Conservation (phyloP, 64 coral and sea anemone species). For the Hydrozoanthus tunicans region DNA sequence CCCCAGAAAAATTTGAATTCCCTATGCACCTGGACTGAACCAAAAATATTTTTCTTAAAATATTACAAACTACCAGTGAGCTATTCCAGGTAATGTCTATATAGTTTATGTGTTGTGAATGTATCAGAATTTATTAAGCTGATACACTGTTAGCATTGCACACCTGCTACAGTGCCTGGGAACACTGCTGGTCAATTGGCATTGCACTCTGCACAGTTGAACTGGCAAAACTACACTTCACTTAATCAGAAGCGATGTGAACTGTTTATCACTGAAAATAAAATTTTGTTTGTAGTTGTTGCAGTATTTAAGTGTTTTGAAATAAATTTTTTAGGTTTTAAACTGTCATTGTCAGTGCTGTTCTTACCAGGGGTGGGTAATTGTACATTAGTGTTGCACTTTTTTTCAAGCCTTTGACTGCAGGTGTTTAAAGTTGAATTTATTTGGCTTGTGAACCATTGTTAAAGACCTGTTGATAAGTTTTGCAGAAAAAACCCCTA, state of each 20-base stretch:
- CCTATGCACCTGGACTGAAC: too few species aligned
- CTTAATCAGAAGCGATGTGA: not conserved
- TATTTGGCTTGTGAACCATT: too few species aligned
- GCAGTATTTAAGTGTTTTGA: not conserved
- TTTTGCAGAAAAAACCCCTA: too few species aligned
- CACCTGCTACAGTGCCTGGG: slow-evolving; percentile 53
- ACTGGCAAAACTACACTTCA: slow-evolving; percentile 6
- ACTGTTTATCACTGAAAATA: not conserved
- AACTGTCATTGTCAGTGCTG: not conserved
- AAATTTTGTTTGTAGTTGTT: too few species aligned
- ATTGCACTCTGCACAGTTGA: slow-evolving; percentile 32
- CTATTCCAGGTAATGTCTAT: not conserved
- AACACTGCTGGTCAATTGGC: slow-evolving; percentile 17
- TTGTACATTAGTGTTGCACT: too few species aligned
- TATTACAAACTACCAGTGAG: not conserved
- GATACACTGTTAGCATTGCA: slow-evolving; percentile 80
- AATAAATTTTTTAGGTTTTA: not conserved
- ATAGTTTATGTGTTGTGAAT: not conserved
- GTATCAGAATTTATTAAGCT: slow-evolving; percentile 46
- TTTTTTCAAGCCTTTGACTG: too few species aligned
- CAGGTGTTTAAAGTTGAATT: too few species aligned
- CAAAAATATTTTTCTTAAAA: too few species aligned
- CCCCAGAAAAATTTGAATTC: too few species aligned
- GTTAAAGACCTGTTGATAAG: too few species aligned
- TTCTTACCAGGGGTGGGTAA: too few species aligned